Evolutionary conservation across 2,888 invertebrate genomes (phyloP).

Genomic region (Psylliodes chrysocephalus): DNA sequence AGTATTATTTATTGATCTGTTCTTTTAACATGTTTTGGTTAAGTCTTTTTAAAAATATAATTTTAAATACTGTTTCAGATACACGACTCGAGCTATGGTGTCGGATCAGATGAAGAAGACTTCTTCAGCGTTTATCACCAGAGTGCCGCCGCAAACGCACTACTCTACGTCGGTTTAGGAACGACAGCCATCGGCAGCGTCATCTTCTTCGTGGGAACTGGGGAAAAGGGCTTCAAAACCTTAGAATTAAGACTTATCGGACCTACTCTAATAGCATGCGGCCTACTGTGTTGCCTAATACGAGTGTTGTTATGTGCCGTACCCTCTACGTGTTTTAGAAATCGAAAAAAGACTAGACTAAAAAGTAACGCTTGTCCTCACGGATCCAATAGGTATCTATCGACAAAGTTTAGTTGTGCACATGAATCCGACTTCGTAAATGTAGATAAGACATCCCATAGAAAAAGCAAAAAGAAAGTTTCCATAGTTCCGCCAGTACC

Average conservation of each 20-base stretch:
- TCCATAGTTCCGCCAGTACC: slow-evolving; percentile 60
- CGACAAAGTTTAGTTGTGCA: slow-evolving; percentile 62
- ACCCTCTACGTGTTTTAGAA: slow-evolving; percentile 76
- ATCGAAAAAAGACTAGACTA: slow-evolving; percentile 72
- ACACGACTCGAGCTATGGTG: slow-evolving; percentile 83
- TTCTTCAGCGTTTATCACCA: slow-evolving; percentile 74
- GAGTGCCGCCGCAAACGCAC: slow-evolving; percentile 84
- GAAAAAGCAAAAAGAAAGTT: slow-evolving; percentile 62
- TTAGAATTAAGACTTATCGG: slow-evolving; percentile 87
- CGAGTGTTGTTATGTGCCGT: slow-evolving; percentile 87
- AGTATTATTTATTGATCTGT: no score
- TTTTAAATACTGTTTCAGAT: slow-evolving; percentile 69
- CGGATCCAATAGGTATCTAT: slow-evolving; percentile 64
- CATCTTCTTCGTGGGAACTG: slow-evolving; percentile 90
- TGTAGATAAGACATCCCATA: slow-evolving; percentile 54
- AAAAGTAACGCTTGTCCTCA: slow-evolving; percentile 62
- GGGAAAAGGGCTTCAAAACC: slow-evolving; percentile 89
- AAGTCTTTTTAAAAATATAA: no score
- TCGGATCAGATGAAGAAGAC: slow-evolving; percentile 74
- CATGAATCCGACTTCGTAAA: slow-evolving; percentile 55
- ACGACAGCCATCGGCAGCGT: slow-evolving; percentile 86
- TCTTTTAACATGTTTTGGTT: no score
- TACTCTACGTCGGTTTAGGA: slow-evolving; percentile 86
- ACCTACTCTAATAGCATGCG: slow-evolving; percentile 76
- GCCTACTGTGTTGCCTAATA: slow-evolving; percentile 83